phyloP scores from a whole-genome alignment of 2,888 invertebrate genomes.

The Graphium colonna region DNA sequence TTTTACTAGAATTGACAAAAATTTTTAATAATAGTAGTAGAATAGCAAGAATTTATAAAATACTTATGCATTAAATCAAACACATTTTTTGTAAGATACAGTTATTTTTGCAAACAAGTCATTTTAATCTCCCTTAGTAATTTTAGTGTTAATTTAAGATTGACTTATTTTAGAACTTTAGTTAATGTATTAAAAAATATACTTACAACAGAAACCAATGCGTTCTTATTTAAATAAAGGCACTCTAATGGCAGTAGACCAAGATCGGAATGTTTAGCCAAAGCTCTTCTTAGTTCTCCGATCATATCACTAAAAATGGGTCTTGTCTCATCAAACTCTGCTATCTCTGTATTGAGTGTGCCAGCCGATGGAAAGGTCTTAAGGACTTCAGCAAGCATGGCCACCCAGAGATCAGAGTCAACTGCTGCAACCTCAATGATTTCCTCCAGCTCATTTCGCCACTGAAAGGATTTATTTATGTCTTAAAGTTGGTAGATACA shows the following conservation, averaged over 20 bases:
- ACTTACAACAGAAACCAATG: slow-evolving; percentile 90
- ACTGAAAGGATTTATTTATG: too few relatives aligned
- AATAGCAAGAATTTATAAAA: too few relatives aligned
- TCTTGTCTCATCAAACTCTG: slow-evolving; percentile 93
- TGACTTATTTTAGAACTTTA: too few relatives aligned
- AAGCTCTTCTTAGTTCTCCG: slow-evolving; percentile 88
- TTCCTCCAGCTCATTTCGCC: slow-evolving; percentile 95
- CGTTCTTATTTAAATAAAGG: slow-evolving; percentile 96
- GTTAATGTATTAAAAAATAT: not conserved
- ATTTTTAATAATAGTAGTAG: too few relatives aligned
- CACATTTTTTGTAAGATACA: too few relatives aligned
- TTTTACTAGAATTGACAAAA: too few relatives aligned
- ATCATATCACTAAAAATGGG: slow-evolving; percentile 95
- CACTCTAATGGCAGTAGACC: slow-evolving; percentile 96
- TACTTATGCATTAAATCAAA: too few relatives aligned
- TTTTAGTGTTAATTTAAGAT: too few relatives aligned
- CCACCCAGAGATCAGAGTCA: slow-evolving; percentile 98
- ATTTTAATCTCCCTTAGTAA: too few relatives aligned
- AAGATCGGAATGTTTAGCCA: slow-evolving; percentile 91
- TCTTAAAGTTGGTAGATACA: too few relatives aligned
- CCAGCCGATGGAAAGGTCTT: slow-evolving; percentile 95
- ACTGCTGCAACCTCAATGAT: slow-evolving; percentile 95
- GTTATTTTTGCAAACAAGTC: too few relatives aligned
- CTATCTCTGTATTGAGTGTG: slow-evolving; percentile 92
- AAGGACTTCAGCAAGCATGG: slow-evolving; percentile 97